Evolutionary conservation across 2,113 vertebrate species (phyloP).

Genomic region (Anthoscopus minutus): DNA sequence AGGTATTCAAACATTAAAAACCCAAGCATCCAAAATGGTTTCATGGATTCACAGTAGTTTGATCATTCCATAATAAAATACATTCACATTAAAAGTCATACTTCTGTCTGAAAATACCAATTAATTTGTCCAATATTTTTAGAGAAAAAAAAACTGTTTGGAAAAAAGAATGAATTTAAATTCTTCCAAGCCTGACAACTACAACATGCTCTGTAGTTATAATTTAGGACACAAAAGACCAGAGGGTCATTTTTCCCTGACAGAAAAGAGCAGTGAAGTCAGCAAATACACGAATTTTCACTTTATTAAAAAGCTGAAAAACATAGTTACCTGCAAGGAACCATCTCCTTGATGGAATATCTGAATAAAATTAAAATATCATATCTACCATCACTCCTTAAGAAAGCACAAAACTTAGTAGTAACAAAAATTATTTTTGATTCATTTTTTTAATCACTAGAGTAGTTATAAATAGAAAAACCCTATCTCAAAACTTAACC

Average conservation of each 20-base stretch:
- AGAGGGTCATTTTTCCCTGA: conserved; percentile 29
- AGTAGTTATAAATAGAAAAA: not conserved
- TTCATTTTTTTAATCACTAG: not conserved
- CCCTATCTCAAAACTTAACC: rapidly evolving
- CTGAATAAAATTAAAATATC: not conserved
- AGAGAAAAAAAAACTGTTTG: not conserved
- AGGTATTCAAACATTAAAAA: not conserved
- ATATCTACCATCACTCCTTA: not conserved
- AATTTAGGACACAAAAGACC: not conserved
- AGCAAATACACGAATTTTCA: conserved; percentile 15
- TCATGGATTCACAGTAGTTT: not conserved
- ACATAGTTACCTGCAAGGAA: not conserved
- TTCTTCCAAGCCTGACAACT: not conserved
- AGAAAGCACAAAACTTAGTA: not conserved
- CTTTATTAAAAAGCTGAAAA: conserved; percentile 28
- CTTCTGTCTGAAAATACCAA: not conserved
- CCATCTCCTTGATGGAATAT: conserved; percentile 10
- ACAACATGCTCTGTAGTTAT: not conserved
- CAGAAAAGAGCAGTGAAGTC: conserved; percentile 31
- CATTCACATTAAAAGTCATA: not conserved
- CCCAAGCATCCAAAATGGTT: not conserved
- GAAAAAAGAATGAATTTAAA: not conserved
- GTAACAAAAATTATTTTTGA: not conserved
- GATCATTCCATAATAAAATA: not conserved
- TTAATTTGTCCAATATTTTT: not conserved